phyloP scores from a whole-genome alignment of 2,113 vertebrate species.

The Clarias batrachus region DNA sequence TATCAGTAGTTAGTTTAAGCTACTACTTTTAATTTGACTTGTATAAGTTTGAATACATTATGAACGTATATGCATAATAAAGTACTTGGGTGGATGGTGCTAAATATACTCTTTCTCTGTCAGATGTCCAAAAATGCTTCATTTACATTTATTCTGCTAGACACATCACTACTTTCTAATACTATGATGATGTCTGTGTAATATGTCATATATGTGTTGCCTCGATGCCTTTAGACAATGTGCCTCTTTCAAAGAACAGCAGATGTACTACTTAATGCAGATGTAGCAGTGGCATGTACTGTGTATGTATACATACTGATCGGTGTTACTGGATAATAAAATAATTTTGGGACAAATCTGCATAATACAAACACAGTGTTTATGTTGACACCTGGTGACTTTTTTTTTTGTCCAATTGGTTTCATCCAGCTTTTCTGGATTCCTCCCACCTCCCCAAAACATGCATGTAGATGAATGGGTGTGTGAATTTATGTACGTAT shows the following conservation, averaged over 20 bases:
- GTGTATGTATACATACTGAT: neutral
- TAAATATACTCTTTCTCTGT: neutral
- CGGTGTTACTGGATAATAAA: slow-evolving; percentile 15
- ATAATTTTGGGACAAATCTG: slow-evolving; percentile 9
- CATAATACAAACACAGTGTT: neutral
- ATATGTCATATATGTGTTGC: slow-evolving; percentile 10
- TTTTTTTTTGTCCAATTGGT: neutral
- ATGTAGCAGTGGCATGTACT: slow-evolving; percentile 10
- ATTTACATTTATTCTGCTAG: neutral
- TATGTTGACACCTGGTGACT: neutral
- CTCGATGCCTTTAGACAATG: slow-evolving; percentile 27
- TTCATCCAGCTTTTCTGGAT: neutral
- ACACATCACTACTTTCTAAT: neutral
- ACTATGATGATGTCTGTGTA: neutral
- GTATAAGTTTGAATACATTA: no score
- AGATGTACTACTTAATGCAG: neutral
- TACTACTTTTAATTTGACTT: neutral
- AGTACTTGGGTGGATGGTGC: slow-evolving; percentile 1
- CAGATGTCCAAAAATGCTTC: neutral
- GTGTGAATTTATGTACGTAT: neutral
- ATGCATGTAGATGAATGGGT: neutral
- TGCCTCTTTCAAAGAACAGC: slow-evolving; percentile 8
- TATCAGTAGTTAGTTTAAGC: neutral
- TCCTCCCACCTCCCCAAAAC: neutral
- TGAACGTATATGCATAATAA: neutral